Evolutionary conservation across 2,888 invertebrate species (phyloP), one percentile per base, ranked within the genome.

Genomic region (Saturnia pavonia): DNA sequence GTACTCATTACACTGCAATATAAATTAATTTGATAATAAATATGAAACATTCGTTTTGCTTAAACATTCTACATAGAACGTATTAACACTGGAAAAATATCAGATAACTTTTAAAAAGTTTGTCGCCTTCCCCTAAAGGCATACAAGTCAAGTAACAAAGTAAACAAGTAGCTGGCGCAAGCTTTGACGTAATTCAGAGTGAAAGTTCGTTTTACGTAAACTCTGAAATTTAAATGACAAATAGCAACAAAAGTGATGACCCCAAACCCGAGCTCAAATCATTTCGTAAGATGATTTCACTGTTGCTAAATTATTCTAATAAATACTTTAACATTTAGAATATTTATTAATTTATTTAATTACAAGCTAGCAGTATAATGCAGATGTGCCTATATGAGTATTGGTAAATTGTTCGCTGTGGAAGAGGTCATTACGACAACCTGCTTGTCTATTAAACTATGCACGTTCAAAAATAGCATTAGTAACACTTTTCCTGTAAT

Each of bases 151-250:
- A 60, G 57, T 60, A 27, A 27, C 57, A n/a, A n/a, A n/a, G n/a
- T n/a, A n/a, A n/a, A n/a, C n/a, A n/a, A n/a, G 8, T 4, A 27
- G 25, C 27, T 25, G 12, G 25, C 27, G 57, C 57, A 14, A 60
- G 27, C 57, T 60, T 40, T 40, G 65, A 40, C 65, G 65, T 16
- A 65, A 65, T 65, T 9, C 34, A 16, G 19, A 65, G 65, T 40
- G 65, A 65, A 65, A 65, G 65, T 65, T 40, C 40, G n/a, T 40
- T 65, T 60, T 65, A 40, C 65, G 65, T 65, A 65, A 65, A 65
- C 12, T 42, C 0, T 57, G 9, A 34, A 34, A 69, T 11, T 19
- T 67, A 45, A 51, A 22, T 11, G 65, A 12, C 57, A 60, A 60
- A 60, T 19, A 25, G 27, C 57, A 60, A 60, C 57, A 60, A 60